Base-by-base conservation (phyloP, 2,888 invertebrate species). In the Parelbella ahira region DNA sequence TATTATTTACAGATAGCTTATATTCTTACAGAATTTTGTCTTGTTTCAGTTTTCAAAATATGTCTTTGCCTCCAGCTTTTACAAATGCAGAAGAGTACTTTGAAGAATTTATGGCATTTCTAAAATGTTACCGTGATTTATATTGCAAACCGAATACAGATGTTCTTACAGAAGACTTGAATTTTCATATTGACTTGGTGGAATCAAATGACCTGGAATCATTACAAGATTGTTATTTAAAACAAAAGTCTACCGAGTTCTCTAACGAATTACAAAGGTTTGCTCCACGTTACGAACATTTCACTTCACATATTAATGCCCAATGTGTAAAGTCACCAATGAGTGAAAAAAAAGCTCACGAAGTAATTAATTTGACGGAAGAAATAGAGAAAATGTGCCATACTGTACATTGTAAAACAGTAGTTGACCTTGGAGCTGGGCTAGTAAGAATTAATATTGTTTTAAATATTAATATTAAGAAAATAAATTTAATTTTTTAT, bases 361-460 rank as follows among this genome's bases (percentile, higher is more conserved):
- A 94, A 80, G 92, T 94, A 28, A 53, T 87, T 5, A 76, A 88
- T 52, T 69, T 94, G 30, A 89, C 92, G 1, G 74, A 88, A 18
- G 74, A 91, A 52, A 83, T 92, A 9, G 70, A 87, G 41, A 54
- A 70, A 9, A 55, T 89, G 29, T 92, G 91, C 54, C 53, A 61
- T n/a, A 52, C 72, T 13, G 60, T 67, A 3, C 64, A 74, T 3
- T 87, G 90, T 42, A 67, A 87, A 30, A 71, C 88, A 1, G 76
- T 94, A 9, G 84, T 94, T 0, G 94, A 94, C 70, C 87, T 94
- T 55, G 94, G 94, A 6, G 90, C 92, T 7, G 94, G 94, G 3
- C 75, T 94, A 82, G 93, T 93, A 83, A 89, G 89, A n/a, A n/a
- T n/a, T n/a, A n/a, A n/a, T n/a, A n/a, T n/a, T n/a, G n/a, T n/a